Base-by-base conservation (phyloP, 2,113 vertebrate genomes). In the Bambusicola thoracicus region DNA sequence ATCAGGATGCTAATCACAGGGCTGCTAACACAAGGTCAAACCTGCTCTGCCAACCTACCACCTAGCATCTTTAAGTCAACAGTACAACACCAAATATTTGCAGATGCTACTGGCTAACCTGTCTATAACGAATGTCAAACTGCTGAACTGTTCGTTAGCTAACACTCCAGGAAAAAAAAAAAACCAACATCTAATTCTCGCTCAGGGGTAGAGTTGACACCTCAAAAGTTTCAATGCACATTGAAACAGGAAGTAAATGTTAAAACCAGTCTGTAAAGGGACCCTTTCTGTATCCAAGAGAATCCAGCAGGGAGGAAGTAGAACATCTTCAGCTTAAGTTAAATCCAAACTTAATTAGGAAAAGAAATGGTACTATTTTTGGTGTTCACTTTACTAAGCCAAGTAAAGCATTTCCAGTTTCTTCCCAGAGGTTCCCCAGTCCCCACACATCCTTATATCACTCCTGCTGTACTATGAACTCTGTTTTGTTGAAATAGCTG, bases 1-100 rank as follows among this genome's bases (percentile, higher is more conserved):
- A 82, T 80, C 81, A 69, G 53, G 82, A 43, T 79, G 72, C 67
- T 87, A 84, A 92, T 80, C 87, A 82, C 21, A 83, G 49, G 55
- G 75, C 63, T 95, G 75, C 72, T 58, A 82, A 82, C 43, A 89
- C 40, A 58, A 76, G 85, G 85, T 58, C 85, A 85, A 22, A 51
- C 25, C 22, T 0, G 0, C 38, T 83, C 43, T 46, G 38, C 56
- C 85, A 72, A 34, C 46, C 61, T 63, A 88, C 40, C 32, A 87
- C 14, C 27, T 17, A 56, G 40, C 79, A 87, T 76, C 72, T 75
- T 67, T 63, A 92, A 95, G 61, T 32, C 70, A 90, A 49, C 36
- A 44, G 11, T 19, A 18, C 62, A 69, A 69, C 67, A 82, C 65
- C 80, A 93, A 82, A 51, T 79, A 75, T 65, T 87, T 87, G 66